Evolutionary conservation across 2,113 vertebrate species (phyloP), one percentile per base, ranked within the genome.

Genomic region (Prochilodus magdalenae): DNA sequence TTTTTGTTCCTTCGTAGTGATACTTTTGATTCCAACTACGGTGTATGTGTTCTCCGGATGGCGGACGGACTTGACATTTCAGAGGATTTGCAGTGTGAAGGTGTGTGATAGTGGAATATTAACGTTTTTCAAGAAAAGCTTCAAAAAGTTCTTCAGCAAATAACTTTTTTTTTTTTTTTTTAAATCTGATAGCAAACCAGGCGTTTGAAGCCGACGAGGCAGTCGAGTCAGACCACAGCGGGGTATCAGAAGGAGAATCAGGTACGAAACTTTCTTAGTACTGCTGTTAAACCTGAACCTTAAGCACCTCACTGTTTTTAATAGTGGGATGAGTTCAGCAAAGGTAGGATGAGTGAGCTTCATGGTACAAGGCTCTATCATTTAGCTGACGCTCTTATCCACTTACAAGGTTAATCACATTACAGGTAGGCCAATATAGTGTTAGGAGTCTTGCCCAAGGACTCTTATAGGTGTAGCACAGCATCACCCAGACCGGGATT

Each of bases 21-120:
- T 33, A 89, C 90, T 1, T 95, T 95, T 62, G 93, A 95, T 72
- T 87, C 87, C 22, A 92, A 92, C 57, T 91, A 89, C 60, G 90
- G 91, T 30, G 80, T 95, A 62, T 94, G 92, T 27, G 80, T 95
- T 78, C 66, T 95, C 73, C 89, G 91, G 74, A 93, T 94, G 89
- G 91, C 87, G 86, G 89, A 93, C 0, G 91, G 92, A 2, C 82
- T 93, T 73, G 92, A 94, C 20, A n/a, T 93, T 44, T 86, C 90
- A 0, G 90, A 91, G 18, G 87, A 91, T 30, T 82, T 90, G 62
- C 86, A 93, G 13, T 86, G 77, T 74, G 84, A 89, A 90, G 93
- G 94, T 95, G 47, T 47, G 51, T 55, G 0, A 53, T 1, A 72
- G 14, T 36, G 3, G 47, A n/a, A 36, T 66, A 18, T 44, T 49